Percentiles rank a stretch among this genome's conserved stretches.
phyloP scores from a whole-genome alignment of 2,888 invertebrate species.

The Dromius quadrimaculatus region DNA sequence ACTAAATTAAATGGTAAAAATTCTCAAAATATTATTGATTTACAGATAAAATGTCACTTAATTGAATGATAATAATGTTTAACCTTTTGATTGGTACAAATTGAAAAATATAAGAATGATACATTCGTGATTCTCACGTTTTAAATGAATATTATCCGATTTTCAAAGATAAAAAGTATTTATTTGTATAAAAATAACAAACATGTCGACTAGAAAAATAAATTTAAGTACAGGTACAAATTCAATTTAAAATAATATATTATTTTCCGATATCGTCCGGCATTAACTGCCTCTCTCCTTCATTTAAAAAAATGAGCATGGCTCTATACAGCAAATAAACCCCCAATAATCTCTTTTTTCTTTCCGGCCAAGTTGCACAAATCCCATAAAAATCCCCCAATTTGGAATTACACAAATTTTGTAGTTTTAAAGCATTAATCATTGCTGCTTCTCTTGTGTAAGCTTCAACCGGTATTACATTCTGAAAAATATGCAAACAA shows the following conservation, averaged over 20 bases:
- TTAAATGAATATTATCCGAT: too few relatives aligned
- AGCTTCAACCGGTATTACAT: slow-evolving; percentile 91
- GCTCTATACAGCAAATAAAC: slow-evolving; percentile 84
- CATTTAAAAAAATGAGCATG: slow-evolving; percentile 84
- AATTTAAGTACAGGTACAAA: not conserved
- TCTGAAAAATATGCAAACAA: slow-evolving; percentile 91
- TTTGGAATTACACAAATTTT: slow-evolving; percentile 82
- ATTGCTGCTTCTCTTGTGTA: slow-evolving; percentile 94
- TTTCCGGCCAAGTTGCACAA: slow-evolving; percentile 78
- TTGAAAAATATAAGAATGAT: too few relatives aligned
- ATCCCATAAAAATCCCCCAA: slow-evolving; percentile 87
- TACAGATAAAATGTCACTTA: too few relatives aligned
- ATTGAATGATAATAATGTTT: too few relatives aligned
- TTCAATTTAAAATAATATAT: too few relatives aligned
- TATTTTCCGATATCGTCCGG: slow-evolving; percentile 74
- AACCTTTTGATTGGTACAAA: too few relatives aligned
- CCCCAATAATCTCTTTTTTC: slow-evolving; percentile 80
- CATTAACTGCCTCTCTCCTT: slow-evolving; percentile 89
- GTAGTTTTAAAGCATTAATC: slow-evolving; percentile 86
- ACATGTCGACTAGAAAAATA: slow-evolving; percentile 2
- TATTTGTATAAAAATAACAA: slow-evolving; percentile 1
- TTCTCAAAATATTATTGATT: too few relatives aligned
- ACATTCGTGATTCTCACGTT: too few relatives aligned
- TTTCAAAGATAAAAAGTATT: too few relatives aligned
- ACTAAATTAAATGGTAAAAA: too few relatives aligned